These are phyloP conservation scores for Hylaeus anthracinus DNA, from an alignment of 1,140 invertebrate species.

Conservation along the genomic window DNA sequence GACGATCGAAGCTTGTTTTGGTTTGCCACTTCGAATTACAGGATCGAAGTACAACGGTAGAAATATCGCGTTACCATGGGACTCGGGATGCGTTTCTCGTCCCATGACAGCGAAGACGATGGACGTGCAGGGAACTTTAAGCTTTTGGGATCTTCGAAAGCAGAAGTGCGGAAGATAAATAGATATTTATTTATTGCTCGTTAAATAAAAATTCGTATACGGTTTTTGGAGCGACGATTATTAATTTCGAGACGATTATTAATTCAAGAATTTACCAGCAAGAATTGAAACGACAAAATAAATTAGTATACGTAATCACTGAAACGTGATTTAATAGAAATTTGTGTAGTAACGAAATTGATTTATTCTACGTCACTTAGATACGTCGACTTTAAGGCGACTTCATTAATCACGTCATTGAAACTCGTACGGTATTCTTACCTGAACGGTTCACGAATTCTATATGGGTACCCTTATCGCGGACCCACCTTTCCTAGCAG, in stretches of 20 bases:
- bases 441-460: not conserved
- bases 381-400: not conserved
- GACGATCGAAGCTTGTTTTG: slow-evolving; percentile 37
- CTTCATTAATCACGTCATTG: not conserved
- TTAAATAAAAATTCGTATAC: not conserved
- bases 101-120: slow-evolving; percentile 57
- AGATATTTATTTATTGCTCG: too few relatives aligned
- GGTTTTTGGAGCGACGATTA: not conserved
- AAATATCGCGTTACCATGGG: slow-evolving; percentile 72
- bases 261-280: too few relatives aligned
- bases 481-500: not conserved
- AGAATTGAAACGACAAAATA: too few relatives aligned
- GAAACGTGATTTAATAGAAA: too few relatives aligned
- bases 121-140: not conserved
- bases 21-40: slow-evolving; percentile 32
- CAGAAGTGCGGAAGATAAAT: too few relatives aligned
- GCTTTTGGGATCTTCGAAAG: too few relatives aligned
- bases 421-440: slow-evolving; percentile 24
- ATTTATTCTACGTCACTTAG: too few relatives aligned
- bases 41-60: slow-evolving; percentile 58
- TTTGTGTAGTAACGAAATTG: not conserved
- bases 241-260: too few relatives aligned
- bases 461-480: slow-evolving; percentile 62
- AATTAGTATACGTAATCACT: too few relatives aligned
- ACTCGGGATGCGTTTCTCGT: slow-evolving; percentile 53